These are phyloP conservation scores for Trachymyrmex septentrionalis DNA, from an alignment of 1,140 invertebrate genomes.

Conservation along the genomic window DNA sequence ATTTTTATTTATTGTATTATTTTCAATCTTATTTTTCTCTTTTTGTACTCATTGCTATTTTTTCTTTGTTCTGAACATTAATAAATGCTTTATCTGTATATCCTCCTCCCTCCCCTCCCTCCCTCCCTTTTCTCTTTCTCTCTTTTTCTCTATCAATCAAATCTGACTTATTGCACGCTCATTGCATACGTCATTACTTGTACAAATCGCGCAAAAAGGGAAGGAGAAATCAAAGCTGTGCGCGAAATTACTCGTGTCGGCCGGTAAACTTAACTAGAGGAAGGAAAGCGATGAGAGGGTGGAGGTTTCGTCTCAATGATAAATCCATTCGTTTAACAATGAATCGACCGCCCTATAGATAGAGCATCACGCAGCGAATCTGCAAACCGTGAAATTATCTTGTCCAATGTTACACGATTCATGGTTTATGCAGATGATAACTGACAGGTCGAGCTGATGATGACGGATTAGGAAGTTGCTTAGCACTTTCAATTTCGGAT, in stretches of 20 bases:
- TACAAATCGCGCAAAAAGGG: conserved; percentile 23
- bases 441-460: conserved; percentile 26
- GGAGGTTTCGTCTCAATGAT: conserved; percentile 53
- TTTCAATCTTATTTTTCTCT: no score
- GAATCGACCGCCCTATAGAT: conserved; percentile 22
- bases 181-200: conserved; percentile 32
- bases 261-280: conserved; percentile 16
- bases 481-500: conserved; percentile 36
- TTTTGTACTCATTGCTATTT: no score
- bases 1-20: no score
- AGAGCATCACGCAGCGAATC: conserved; percentile 17
- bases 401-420: conserved; percentile 27
- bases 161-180: conserved; percentile 40
- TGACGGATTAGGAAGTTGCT: conserved; percentile 28
- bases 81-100: no score
- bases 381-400: conserved; percentile 65
- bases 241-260: conserved; percentile 44
- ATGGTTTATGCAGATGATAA: conserved; percentile 57
- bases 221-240: conserved; percentile 48
- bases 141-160: background rate
- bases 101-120: background rate
- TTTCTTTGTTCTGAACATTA: no score
- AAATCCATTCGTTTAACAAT: conserved; percentile 58
- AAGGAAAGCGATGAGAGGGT: conserved; percentile 24
- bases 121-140: background rate